Conservation (phyloP, 2,113 vertebrate species). For the Corynorhinus townsendii region DNA sequence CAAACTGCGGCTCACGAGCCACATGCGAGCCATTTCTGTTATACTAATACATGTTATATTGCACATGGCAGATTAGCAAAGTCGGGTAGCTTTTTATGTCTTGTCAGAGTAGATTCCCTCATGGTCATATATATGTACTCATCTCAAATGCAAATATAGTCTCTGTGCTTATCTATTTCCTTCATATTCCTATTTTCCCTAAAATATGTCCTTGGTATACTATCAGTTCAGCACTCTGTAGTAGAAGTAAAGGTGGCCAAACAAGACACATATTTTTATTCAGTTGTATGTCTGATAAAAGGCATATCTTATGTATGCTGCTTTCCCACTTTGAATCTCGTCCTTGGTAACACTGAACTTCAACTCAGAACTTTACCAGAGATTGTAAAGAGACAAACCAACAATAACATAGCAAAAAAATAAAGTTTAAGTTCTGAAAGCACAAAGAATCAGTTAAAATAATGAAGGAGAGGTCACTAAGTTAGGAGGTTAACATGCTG, state of each 20-base stretch:
- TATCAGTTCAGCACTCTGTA: background rate
- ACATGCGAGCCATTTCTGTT: background rate
- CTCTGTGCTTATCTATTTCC: background rate
- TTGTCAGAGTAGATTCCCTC: background rate
- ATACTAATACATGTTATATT: background rate
- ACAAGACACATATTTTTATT: background rate
- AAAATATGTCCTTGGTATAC: background rate
- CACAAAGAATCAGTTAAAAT: background rate
- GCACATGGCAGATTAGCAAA: background rate
- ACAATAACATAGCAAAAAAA: background rate
- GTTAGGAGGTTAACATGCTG: background rate
- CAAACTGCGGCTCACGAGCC: too few species aligned
- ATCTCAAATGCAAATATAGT: background rate
- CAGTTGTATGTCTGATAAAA: background rate
- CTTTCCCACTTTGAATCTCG: background rate
- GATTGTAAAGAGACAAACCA: background rate
- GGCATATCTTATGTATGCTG: background rate
- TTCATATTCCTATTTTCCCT: too few species aligned
- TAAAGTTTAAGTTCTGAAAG: background rate
- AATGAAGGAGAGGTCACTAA: background rate
- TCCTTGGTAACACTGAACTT: background rate
- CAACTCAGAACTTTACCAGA: background rate
- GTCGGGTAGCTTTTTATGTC: background rate
- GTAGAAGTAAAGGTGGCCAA: background rate
- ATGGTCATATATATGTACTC: background rate